Base-by-base conservation (phyloP, 1,140 invertebrate species). In the Mycetomoellerius zeteki region DNA sequence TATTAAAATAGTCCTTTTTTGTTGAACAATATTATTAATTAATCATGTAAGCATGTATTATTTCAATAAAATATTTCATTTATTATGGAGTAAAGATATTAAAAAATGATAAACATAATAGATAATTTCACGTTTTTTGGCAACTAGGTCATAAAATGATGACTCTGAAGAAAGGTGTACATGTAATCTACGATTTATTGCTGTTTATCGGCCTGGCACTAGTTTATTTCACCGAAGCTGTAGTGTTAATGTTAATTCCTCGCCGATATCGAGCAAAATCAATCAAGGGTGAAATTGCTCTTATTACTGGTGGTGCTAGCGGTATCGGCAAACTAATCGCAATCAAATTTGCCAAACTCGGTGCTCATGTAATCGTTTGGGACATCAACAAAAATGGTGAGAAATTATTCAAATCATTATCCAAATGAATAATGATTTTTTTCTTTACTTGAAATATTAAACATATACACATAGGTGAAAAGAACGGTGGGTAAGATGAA, bases 241-340 rank as follows among this genome's bases (percentile, higher is more conserved):
- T 96, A 4, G 86, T 96, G 0, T 58, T 96, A 8, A 93, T 85
- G 10, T 92, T 96, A 7, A 88, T 96, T 37, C 96, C 96, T 0
- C 91, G 92, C 54, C 89, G 93, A 16, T 96, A 95, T 86, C 94
- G 95, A 8, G 93, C 89, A 27, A 96, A 97, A 91, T 96, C 96
- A 75, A 93, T 99, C 27, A 96, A 96, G 60, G 97, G 97, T 21
- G 97, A 98, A 92, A 95, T 98, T 30, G 97, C 98, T 0, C 94
- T 99, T 24, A 97, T 99, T 58, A 99, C 99, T 1, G 98, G 99
- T 14, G 98, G 97, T 37, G 98, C 98, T 43, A 97, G 98, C 86
- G 99, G 99, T 54, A 96, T 99, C 37, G 99, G 99, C 10, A 96
- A 97, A 76, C 95, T 98, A n/a, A 95, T 99, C 85, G 97, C 98